Conservation (phyloP, 2,888 invertebrate species). For the Drosophila prostipennis region DNA sequence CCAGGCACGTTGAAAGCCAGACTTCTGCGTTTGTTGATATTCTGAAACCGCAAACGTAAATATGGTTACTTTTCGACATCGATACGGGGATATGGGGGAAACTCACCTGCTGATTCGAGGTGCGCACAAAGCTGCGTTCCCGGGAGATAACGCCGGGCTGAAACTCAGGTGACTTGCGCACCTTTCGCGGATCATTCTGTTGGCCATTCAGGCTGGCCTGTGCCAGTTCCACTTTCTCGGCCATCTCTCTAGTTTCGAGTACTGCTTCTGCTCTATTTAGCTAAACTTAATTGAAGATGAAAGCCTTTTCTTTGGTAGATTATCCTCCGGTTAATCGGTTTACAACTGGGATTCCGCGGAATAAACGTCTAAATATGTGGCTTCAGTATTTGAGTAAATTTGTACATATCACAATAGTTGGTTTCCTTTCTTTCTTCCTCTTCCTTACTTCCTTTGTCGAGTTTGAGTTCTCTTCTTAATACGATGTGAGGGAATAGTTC, state of each 20-base stretch:
- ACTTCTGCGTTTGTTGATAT: slow-evolving; percentile 89
- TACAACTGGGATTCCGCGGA: slow-evolving; percentile 48
- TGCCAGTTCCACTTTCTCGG: slow-evolving; percentile 82
- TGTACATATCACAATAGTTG: slow-evolving; percentile 77
- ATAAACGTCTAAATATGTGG: slow-evolving; percentile 62
- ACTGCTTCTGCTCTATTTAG: slow-evolving; percentile 29
- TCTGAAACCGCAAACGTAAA: slow-evolving; percentile 81
- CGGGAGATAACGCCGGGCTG: slow-evolving; percentile 86
- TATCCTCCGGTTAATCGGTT: slow-evolving; percentile 37
- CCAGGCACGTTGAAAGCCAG: slow-evolving; percentile 88
- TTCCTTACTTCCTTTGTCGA: slow-evolving; percentile 25
- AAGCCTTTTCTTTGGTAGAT: slow-evolving; percentile 70
- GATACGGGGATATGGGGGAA: slow-evolving; percentile 8
- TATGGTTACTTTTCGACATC: slow-evolving; percentile 23
- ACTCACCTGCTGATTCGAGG: slow-evolving; percentile 85
- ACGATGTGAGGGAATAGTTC: slow-evolving; percentile 53
- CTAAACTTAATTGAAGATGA: slow-evolving; percentile 56
- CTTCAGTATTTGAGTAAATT: slow-evolving; percentile 79
- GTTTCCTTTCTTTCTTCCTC: slow-evolving; percentile 33
- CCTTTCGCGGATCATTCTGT: slow-evolving; percentile 78
- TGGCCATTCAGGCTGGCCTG: slow-evolving; percentile 65
- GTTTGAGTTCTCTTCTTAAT: slow-evolving; percentile 41
- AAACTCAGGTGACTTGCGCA: slow-evolving; percentile 83
- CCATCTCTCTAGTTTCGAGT: slow-evolving; percentile 69
- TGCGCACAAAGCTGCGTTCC: slow-evolving; percentile 89